Evolutionary conservation across 2,888 invertebrate species (phyloP), one percentile per base, ranked within the genome.

Genomic region (Ferdinandea cuprea): DNA sequence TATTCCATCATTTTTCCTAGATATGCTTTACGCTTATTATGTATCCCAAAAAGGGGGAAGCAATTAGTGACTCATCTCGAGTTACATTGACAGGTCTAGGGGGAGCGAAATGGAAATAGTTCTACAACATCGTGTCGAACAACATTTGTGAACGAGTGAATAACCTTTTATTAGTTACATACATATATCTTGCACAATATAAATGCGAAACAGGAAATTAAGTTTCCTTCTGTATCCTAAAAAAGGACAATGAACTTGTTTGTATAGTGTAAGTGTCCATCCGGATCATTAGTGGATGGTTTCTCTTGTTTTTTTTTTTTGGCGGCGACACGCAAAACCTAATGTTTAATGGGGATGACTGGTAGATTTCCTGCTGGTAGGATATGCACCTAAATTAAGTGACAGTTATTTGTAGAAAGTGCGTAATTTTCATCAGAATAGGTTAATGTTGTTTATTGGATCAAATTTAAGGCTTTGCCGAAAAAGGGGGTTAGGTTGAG

Each of bases 21-120:
- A 32, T 15, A 58, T 15, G 3, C 35, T 58, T 13, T 61, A 17
- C n/a, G n/a, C n/a, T 40, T 0, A 13, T 7, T 13, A 2, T 15
- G 32, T 71, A 52, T 52, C 42, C 59, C 8, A 30, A 46, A 56
- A 28, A 48, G 35, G n/a, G 30, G 48, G 40, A 69, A 61, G 69
- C 59, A 71, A 71, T 71, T 71, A 71, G 71, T 71, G 59, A 71
- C 42, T 61, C 71, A 59, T 59, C 59, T 52, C 32, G 50, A 25
- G 42, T 52, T 61, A 61, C 71, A 30, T 32, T 40, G 40, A 30
- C 59, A 59, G 48, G 59, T 37, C 59, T 59, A 37, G 15, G 40
- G n/a, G 30, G 13, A 48, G 25, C 21, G 8, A 28, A 21, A 35
- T 13, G n/a, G 7, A 28, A 28, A 19, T 2, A 42, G 7, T n/a